Evolutionary conservation across 2,797 vertebrate genomes (phyloP).

Genomic region (Melopsittacus undulatus): DNA sequence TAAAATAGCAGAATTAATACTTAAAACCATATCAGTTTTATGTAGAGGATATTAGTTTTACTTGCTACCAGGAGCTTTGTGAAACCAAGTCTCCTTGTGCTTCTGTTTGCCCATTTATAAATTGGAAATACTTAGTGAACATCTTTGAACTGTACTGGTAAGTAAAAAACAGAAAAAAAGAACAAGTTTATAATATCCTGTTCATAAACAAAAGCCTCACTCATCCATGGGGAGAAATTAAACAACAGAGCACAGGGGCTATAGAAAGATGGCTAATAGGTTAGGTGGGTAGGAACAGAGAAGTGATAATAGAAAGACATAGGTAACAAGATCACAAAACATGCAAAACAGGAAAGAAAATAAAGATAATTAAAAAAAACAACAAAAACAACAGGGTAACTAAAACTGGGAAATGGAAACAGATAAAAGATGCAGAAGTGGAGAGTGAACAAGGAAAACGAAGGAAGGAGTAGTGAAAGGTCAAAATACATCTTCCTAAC

Average conservation of each 20-base stretch:
- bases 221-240: not conserved
- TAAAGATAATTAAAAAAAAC: not conserved
- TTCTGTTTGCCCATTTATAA: not conserved
- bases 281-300: not conserved
- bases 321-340: not conserved
- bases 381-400: not conserved
- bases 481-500: not conserved
- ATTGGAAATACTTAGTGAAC: not conserved
- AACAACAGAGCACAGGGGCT: not conserved
- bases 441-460: not conserved
- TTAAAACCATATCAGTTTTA: not conserved
- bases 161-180: not conserved
- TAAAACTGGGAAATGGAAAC: not conserved
- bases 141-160: not conserved
- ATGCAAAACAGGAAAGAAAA: not conserved
- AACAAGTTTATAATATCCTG: not conserved
- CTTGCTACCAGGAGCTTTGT: not conserved
- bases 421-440: not conserved
- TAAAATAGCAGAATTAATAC: not conserved
- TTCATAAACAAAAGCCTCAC: not conserved
- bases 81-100: not conserved
- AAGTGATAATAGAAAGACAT: not conserved
- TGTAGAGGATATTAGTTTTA: not conserved
- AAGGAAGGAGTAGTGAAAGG: not conserved
- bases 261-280: not conserved